phyloP scores from a whole-genome alignment of 1,140 invertebrate species.

The Brachionus plicatilis region DNA sequence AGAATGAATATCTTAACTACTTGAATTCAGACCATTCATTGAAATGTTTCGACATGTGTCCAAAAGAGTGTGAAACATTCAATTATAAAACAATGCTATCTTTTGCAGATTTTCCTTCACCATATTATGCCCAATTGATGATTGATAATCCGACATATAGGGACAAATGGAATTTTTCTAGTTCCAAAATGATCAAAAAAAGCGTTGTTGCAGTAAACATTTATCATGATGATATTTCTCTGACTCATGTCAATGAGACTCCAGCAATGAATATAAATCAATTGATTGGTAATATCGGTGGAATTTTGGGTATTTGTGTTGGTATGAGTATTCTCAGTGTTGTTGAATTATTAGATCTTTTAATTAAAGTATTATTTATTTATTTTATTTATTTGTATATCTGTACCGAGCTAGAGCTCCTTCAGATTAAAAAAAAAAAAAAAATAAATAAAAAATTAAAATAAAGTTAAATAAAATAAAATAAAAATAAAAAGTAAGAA shows the following conservation, averaged over 20 bases:
- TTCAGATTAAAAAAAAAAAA: too few relatives aligned
- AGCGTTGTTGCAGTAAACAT: background rate
- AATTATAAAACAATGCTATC: background rate
- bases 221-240: slow-evolving; percentile 24
- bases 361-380: background rate
- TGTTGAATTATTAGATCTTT: background rate
- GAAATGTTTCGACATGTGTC: background rate
- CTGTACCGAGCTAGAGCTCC: too few relatives aligned
- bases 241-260: background rate
- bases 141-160: background rate
- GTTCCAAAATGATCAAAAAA: background rate
- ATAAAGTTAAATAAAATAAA: too few relatives aligned
- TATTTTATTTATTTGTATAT: too few relatives aligned
- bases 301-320: slow-evolving; percentile 10
- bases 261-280: background rate
- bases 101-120: background rate
- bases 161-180: background rate
- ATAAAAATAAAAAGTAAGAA: too few relatives aligned
- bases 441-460: too few relatives aligned
- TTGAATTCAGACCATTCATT: background rate
- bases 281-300: background rate
- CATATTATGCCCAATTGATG: background rate
- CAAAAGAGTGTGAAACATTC: background rate
- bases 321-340: background rate
- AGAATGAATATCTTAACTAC: too few relatives aligned